A percentile compares a stretch with the other conserved stretches of the same genome.
Evolutionary conservation across 2,888 invertebrate genomes (phyloP).

Genomic region (Heliconius hortense): DNA sequence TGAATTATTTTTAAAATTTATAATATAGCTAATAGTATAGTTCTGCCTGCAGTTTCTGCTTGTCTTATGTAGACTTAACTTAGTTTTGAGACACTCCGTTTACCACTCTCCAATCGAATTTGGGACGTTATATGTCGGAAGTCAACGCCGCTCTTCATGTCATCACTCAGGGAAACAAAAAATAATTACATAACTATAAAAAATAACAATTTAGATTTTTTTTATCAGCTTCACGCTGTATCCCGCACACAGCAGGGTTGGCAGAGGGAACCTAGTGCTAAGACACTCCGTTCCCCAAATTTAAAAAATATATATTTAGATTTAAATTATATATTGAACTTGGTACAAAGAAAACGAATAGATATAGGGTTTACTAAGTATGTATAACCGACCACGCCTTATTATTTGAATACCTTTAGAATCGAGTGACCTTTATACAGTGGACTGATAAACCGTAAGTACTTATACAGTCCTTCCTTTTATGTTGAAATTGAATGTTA

Average conservation of each 20-base stretch:
- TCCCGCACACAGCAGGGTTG: too few relatives aligned
- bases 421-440: constrained; percentile 24
- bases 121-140: too few relatives aligned
- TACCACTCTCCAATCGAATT: too few relatives aligned
- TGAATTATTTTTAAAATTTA: not conserved
- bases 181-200: not conserved
- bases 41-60: too few relatives aligned
- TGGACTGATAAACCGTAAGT: constrained; percentile 13
- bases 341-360: not conserved
- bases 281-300: too few relatives aligned
- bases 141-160: not conserved
- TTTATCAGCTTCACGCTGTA: too few relatives aligned
- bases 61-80: too few relatives aligned
- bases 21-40: too few relatives aligned
- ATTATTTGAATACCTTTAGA: constrained; percentile 26
- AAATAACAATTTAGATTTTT: not conserved
- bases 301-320: too few relatives aligned
- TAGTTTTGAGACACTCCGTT: too few relatives aligned
- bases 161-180: not conserved
- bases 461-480: constrained; percentile 12
- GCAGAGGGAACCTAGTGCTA: too few relatives aligned
- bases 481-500: constrained; percentile 1
- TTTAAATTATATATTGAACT: not conserved
- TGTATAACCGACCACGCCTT: constrained; percentile 21
- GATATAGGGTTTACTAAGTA: not conserved